Evolutionary conservation across 1,140 invertebrate genomes (phyloP).

Genomic region (Matsumurasca onukii): DNA sequence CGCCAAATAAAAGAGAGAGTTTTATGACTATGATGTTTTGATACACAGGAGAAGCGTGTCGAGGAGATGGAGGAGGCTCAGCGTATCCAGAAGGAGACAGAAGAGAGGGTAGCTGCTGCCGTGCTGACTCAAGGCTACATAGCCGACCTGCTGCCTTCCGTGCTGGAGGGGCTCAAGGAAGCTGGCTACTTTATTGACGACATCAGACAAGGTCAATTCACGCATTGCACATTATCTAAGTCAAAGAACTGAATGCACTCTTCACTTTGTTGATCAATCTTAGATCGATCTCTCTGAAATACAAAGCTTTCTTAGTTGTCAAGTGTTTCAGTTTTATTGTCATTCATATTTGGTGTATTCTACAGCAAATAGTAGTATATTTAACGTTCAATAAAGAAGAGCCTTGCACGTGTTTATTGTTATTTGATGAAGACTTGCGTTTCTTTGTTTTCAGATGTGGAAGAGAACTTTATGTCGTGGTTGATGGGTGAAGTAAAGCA

Average conservation of each 20-base stretch:
- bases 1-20: background rate
- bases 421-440: no score
- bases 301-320: no score
- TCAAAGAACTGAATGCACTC: background rate
- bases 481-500: constrained; percentile 76
- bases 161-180: constrained; percentile 74
- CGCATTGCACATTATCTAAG: background rate
- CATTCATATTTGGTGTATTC: no score
- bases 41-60: constrained; percentile 56
- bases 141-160: constrained; percentile 77
- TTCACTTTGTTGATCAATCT: no score
- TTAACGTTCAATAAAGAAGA: no score
- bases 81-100: constrained; percentile 64
- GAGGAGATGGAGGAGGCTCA: constrained; percentile 57
- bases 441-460: constrained; percentile 57
- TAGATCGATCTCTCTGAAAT: no score
- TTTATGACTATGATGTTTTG: background rate
- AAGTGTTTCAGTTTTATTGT: no score
- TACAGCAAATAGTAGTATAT: no score
- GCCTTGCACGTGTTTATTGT: no score
- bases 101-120: constrained; percentile 76
- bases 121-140: constrained; percentile 82
- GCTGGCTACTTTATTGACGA: constrained; percentile 74
- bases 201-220: constrained; percentile 63
- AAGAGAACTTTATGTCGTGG: constrained; percentile 87